Conservation (phyloP, 2,113 vertebrate genomes). For the Talpa occidentalis region DNA sequence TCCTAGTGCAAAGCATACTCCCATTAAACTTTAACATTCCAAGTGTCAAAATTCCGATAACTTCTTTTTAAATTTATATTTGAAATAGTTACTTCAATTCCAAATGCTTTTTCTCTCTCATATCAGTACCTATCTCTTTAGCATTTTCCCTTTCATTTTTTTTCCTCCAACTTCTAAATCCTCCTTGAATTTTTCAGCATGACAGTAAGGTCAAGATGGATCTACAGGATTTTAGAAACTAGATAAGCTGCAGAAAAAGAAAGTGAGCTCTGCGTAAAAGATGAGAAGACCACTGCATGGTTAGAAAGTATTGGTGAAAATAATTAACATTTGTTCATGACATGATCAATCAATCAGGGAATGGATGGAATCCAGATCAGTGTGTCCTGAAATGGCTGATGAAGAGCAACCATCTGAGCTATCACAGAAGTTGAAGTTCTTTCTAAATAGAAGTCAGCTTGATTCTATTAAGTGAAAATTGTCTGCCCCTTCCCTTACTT, state of each 20-base stretch:
- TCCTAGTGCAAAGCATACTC: slow-evolving; percentile 51
- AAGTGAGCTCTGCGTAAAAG: slow-evolving; percentile 82
- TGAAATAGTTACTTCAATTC: slow-evolving; percentile 60
- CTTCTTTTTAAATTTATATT: slow-evolving; percentile 69
- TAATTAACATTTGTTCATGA: slow-evolving; percentile 95
- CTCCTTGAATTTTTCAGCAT: slow-evolving; percentile 77
- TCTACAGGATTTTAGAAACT: slow-evolving; percentile 80
- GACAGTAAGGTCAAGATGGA: slow-evolving; percentile 83
- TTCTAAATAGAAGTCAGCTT: slow-evolving; percentile 88
- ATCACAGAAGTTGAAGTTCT: slow-evolving; percentile 83
- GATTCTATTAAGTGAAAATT: slow-evolving; percentile 86
- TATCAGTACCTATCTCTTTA: slow-evolving; percentile 62
- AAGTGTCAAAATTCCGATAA: slow-evolving; percentile 74
- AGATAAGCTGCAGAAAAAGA: slow-evolving; percentile 81
- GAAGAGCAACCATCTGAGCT: slow-evolving; percentile 87
- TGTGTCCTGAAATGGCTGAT: slow-evolving; percentile 86
- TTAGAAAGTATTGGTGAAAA: slow-evolving; percentile 91
- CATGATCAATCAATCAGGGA: slow-evolving; percentile 94
- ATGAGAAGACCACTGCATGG: slow-evolving; percentile 85
- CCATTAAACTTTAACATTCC: slow-evolving; percentile 74
- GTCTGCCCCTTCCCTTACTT: not conserved
- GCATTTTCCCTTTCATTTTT: slow-evolving; percentile 67
- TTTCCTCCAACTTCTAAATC: slow-evolving; percentile 61
- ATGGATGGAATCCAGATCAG: slow-evolving; percentile 92
- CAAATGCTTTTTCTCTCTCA: slow-evolving; percentile 60